Evolutionary conservation across 2,113 vertebrate species (phyloP).

Genomic region (Macaca nemestrina): DNA sequence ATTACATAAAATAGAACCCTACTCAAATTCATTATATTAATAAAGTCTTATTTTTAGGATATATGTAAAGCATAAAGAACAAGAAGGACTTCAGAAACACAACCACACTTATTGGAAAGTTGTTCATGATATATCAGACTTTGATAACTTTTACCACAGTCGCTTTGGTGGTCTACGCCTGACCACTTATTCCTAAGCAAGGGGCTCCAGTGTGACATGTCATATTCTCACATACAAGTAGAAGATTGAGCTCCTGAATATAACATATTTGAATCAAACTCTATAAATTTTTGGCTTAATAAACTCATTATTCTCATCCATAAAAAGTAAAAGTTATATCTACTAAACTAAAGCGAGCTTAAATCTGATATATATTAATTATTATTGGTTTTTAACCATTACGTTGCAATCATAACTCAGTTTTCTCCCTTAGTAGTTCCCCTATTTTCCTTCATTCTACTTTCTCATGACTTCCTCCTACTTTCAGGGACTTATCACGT

Average conservation of each 20-base stretch:
- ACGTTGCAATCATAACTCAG: background rate
- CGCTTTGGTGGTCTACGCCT: no score
- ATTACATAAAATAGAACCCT: background rate
- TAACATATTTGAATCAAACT: background rate
- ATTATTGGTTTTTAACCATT: background rate
- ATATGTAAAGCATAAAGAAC: background rate
- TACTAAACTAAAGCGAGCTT: background rate
- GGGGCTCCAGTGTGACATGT: fast-evolving
- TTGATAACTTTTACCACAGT: background rate
- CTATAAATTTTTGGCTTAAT: background rate
- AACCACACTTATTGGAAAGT: background rate
- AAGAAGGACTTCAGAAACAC: background rate
- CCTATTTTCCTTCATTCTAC: background rate
- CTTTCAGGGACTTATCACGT: background rate
- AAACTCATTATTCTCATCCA: background rate
- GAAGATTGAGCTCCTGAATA: background rate
- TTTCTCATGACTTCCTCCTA: background rate
- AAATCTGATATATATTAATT: background rate
- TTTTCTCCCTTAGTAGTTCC: background rate
- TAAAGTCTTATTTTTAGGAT: background rate
- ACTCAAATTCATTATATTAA: background rate
- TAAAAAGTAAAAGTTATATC: background rate
- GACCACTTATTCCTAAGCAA: background rate
- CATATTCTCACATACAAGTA: background rate
- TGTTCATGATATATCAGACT: background rate